phyloP scores from a whole-genome alignment of 2,888 invertebrate species.

The Teleiodes luculella region DNA sequence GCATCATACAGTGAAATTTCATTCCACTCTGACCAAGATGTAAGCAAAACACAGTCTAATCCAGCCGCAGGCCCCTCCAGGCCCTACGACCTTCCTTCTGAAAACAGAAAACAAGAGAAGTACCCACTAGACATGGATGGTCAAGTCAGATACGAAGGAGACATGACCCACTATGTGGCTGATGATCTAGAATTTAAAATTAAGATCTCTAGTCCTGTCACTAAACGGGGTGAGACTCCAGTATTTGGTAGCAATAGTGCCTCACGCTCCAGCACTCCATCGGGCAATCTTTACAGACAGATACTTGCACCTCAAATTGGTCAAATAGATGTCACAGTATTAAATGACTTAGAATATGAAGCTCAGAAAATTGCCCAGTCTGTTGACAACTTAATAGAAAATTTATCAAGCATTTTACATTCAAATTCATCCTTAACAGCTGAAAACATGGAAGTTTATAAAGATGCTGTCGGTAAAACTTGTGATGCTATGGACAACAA shows the following conservation, averaged over 20 bases:
- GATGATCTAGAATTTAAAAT: constrained; percentile 91
- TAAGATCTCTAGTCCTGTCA: constrained; percentile 85
- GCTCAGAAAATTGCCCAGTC: constrained; percentile 93
- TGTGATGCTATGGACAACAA: constrained; percentile 97
- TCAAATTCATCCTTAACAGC: constrained; percentile 93
- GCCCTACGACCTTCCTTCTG: constrained; percentile 68
- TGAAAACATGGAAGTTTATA: constrained; percentile 95
- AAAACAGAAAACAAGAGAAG: constrained; percentile 69
- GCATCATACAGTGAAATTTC: constrained; percentile 89
- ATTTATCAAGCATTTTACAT: constrained; percentile 84
- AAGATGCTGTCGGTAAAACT: constrained; percentile 94
- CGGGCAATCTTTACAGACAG: constrained; percentile 82
- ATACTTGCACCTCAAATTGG: constrained; percentile 85
- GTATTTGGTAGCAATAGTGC: constrained; percentile 69
- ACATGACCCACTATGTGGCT: constrained; percentile 96
- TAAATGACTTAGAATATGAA: constrained; percentile 94
- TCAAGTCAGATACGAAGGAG: constrained; percentile 89
- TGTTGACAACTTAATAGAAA: constrained; percentile 93
- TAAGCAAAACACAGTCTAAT: constrained; percentile 34
- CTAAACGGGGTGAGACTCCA: constrained; percentile 80
- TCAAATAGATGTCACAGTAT: constrained; percentile 87
- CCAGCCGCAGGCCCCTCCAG: constrained; percentile 60
- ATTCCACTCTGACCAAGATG: constrained; percentile 80
- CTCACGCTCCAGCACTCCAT: constrained; percentile 84
- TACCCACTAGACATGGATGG: constrained; percentile 87